Evolutionary conservation across 1,140 invertebrate genomes (phyloP), one percentile per base, ranked within the genome.

Genomic region (Metaphire vulgaris): DNA sequence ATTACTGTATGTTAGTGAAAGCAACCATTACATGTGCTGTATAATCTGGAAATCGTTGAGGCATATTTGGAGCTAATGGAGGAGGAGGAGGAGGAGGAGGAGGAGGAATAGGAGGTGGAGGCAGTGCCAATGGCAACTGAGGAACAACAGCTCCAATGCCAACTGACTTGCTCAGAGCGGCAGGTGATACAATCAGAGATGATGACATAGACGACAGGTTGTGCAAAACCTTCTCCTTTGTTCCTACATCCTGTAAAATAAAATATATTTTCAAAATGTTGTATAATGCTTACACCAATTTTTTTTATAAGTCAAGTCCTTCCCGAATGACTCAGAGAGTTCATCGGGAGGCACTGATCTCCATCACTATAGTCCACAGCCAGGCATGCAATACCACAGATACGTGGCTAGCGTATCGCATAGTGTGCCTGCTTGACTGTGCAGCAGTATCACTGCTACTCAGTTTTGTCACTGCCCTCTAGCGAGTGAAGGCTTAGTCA

Each of bases 391-490:
- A n/a, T n/a, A 93, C 95, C 94, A 89, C 98, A 97, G 97, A 90
- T 99, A 99, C 97, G 99, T 99, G 91, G 99, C 99, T 85, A 98
- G 97, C 89, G 99, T 97, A 87, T 99, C 97, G 77, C 96, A 98
- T 79, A 99, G 90, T 81, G 99, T 99, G 85, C 99, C 99, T n/a
- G n/a, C 90, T 99, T 99, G 83, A 98, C 89, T 81, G 98, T 88
- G 74, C 98, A 98, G 87, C 98, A 99, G 79, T 98, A 97, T 74
- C 98, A 98, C 89, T 99, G 99, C 85, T 99, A 99, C 82, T n/a
- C n/a, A n/a, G n/a, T n/a, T n/a, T n/a, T n/a, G 96, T 96, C 81
- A 99, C 90, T 69, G 98, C 98, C 89, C 99, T 97, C 87, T 99
- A 97, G 88, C 99, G 99, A 87, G 95, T 97, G 88, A 99, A 97